These are phyloP conservation scores for Tragelaphus scriptus DNA, from an alignment of 2,113 vertebrate species.

Conservation along the genomic window DNA sequence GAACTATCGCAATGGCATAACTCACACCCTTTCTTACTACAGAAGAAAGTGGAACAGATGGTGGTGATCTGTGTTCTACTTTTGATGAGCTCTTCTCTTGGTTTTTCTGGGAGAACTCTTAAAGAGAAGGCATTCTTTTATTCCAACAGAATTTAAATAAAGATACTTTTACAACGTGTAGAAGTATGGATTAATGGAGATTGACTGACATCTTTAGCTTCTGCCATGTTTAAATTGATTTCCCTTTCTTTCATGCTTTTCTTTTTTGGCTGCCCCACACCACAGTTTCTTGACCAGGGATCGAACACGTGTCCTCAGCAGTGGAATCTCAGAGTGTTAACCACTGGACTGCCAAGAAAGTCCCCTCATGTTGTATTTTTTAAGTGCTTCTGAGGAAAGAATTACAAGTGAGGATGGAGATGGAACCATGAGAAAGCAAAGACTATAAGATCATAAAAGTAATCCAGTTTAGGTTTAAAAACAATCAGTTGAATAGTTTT, in stretches of 20 bases:
- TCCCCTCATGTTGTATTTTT: not conserved
- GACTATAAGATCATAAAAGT: not conserved
- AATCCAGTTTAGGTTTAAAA: not conserved
- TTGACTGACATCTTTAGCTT: not conserved
- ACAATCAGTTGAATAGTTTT: constrained; percentile 72
- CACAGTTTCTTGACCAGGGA: not conserved
- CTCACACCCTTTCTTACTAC: not conserved
- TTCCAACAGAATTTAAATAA: not conserved
- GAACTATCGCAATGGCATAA: not conserved
- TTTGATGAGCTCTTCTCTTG: not conserved
- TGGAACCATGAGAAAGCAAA: not conserved
- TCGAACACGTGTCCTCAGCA: not conserved
- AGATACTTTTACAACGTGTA: not conserved
- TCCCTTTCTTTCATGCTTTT: not conserved
- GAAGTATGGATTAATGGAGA: not conserved
- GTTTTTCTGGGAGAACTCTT: not conserved
- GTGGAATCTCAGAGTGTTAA: not conserved
- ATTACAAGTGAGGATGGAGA: not conserved
- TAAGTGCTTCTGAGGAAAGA: not conserved
- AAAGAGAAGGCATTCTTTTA: constrained; percentile 3
- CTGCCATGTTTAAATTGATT: not conserved
- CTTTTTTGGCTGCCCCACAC: not conserved
- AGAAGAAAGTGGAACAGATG: not conserved
- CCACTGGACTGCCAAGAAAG: not conserved
- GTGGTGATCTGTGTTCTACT: not conserved